These are phyloP conservation scores for Zelostemma sp. DNA, from an alignment of 1,140 invertebrate genomes.

Conservation along the genomic window DNA sequence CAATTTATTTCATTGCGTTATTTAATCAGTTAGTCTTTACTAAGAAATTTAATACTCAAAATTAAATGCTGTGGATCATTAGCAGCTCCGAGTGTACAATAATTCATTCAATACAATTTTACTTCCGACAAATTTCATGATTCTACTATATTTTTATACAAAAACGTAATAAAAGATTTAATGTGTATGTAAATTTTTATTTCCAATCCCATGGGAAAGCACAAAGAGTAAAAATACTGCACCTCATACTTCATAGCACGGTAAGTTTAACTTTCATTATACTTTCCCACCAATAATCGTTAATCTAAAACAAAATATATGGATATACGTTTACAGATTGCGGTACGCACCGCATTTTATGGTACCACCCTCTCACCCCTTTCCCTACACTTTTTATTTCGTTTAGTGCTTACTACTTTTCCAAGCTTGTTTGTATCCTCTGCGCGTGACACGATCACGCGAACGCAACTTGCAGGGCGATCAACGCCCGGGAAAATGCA, in stretches of 20 bases:
- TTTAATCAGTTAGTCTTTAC: too few species aligned
- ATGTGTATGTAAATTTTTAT: too few species aligned
- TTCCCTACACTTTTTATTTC: slow-evolving; percentile 10
- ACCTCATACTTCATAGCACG: background rate
- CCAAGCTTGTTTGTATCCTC: slow-evolving; percentile 14
- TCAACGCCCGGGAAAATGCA: slow-evolving; percentile 20
- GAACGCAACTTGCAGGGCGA: slow-evolving; percentile 21
- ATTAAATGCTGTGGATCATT: too few species aligned
- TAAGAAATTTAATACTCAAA: too few species aligned
- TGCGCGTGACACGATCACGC: slow-evolving; percentile 25
- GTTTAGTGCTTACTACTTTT: slow-evolving; percentile 1
- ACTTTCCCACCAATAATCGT: background rate
- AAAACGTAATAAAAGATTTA: too few species aligned
- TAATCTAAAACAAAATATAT: background rate
- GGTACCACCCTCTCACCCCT: background rate
- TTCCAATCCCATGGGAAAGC: background rate
- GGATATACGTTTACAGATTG: slow-evolving; percentile 1
- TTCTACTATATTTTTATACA: too few species aligned
- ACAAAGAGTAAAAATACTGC: background rate
- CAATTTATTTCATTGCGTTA: too few species aligned
- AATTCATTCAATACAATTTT: too few species aligned
- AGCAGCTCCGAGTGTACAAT: too few species aligned
- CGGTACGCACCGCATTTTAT: slow-evolving; percentile 2
- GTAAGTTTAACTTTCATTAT: slow-evolving; percentile 4
- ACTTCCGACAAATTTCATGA: too few species aligned